Percentiles rank a stretch among this genome's conserved stretches.
phyloP scores from a whole-genome alignment of 2,888 invertebrate genomes.

The Drosophila colorata region DNA sequence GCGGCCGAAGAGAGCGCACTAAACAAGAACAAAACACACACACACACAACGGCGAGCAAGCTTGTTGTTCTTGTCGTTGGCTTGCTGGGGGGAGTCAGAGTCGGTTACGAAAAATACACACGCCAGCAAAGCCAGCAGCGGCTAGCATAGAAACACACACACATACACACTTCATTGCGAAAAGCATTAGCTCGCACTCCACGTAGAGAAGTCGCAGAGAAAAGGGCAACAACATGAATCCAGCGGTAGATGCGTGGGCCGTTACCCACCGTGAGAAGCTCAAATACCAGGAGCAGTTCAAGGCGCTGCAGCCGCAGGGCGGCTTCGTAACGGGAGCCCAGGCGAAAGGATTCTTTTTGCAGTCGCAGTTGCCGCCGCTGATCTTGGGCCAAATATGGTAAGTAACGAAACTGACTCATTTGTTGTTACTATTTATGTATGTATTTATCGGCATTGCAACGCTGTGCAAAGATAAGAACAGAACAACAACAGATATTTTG shows the following conservation, averaged over 20 bases:
- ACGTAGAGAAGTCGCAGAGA: slow-evolving; percentile 17
- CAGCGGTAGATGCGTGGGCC: slow-evolving; percentile 92
- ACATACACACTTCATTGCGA: slow-evolving; percentile 7
- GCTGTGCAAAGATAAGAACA: slow-evolving; percentile 39
- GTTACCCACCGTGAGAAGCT: slow-evolving; percentile 94
- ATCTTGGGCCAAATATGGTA: slow-evolving; percentile 98
- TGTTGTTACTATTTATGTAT: slow-evolving; percentile 11
- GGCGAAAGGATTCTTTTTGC: slow-evolving; percentile 96
- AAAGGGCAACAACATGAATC: slow-evolving; percentile 77
- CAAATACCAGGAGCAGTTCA: slow-evolving; percentile 96
- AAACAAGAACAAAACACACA: slow-evolving; percentile 61
- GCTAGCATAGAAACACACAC: slow-evolving; percentile 17
- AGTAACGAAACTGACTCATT: slow-evolving; percentile 61
- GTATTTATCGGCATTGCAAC: slow-evolving; percentile 36
- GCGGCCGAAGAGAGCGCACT: slow-evolving; percentile 68
- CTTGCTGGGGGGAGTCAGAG: slow-evolving; percentile 46
- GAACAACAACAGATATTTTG: slow-evolving; percentile 12
- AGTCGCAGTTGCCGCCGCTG: slow-evolving; percentile 95
- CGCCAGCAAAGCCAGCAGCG: slow-evolving; percentile 33
- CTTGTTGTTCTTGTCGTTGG: slow-evolving; percentile 29
- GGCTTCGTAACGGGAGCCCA: slow-evolving; percentile 96
- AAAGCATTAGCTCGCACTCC: slow-evolving; percentile 27
- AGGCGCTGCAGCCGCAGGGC: slow-evolving; percentile 92
- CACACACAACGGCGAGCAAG: slow-evolving; percentile 45
- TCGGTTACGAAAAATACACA: slow-evolving; percentile 63